Conservation (phyloP, 1,140 invertebrate species). For the Heterodera carotae region DNA sequence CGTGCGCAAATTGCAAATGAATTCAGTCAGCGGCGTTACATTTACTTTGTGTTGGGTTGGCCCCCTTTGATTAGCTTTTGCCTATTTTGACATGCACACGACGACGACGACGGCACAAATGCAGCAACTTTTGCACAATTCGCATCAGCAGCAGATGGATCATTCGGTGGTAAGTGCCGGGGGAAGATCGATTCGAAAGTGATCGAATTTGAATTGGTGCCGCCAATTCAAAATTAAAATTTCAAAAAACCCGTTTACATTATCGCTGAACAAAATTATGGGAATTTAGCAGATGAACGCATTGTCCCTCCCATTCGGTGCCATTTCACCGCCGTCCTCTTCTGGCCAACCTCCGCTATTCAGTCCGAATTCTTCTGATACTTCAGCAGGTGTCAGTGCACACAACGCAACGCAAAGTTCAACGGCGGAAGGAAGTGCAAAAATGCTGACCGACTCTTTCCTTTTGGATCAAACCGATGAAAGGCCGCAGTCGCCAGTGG, state of each 20-base stretch:
- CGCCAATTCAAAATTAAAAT: too few species aligned
- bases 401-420: background rate
- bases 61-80: too few species aligned
- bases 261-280: background rate
- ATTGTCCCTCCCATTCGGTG: background rate
- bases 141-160: background rate
- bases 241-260: too few species aligned
- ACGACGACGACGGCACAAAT: background rate
- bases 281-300: background rate
- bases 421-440: background rate
- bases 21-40: too few species aligned
- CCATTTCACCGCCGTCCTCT: background rate
- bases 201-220: too few species aligned
- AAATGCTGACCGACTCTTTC: background rate
- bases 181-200: too few species aligned
- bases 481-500: background rate
- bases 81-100: background rate
- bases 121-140: background rate
- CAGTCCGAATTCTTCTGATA: background rate
- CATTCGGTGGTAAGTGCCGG: background rate
- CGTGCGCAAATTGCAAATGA: too few species aligned
- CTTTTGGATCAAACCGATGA: background rate
- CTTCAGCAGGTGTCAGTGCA: background rate
- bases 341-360: background rate
- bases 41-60: too few species aligned